Percentiles rank a stretch among this genome's conserved stretches.
Conservation (phyloP, 2,113 vertebrate genomes). For the sheep (Ovis aries) region DNA sequence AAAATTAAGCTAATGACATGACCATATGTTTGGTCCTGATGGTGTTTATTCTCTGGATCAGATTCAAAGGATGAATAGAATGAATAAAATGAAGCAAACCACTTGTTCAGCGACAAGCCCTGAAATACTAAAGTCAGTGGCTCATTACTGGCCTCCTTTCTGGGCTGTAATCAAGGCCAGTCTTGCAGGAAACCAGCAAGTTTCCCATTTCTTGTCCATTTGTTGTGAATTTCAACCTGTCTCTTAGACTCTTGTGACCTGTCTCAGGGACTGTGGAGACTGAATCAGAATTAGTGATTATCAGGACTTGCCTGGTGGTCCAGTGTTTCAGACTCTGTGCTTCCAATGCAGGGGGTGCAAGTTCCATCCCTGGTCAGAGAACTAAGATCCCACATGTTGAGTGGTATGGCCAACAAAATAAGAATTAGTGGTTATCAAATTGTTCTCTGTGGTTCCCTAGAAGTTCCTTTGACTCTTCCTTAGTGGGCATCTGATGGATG, state of each 20-base stretch:
- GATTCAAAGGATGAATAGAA: neutral
- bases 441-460: neutral
- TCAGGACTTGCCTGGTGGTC: neutral
- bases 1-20: slow-evolving; percentile 50
- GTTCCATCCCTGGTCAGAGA: neutral
- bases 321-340: neutral
- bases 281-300: neutral
- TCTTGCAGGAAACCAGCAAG: neutral
- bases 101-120: neutral
- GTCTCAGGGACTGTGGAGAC: neutral
- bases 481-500: neutral
- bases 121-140: neutral
- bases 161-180: neutral
- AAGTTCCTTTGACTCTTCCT: neutral
- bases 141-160: neutral
- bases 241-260: neutral
- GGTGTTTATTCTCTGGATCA: slow-evolving; percentile 40
- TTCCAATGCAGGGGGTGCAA: accelerated
- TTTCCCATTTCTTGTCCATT: neutral
- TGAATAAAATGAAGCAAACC: neutral
- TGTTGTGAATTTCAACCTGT: neutral
- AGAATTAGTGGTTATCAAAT: neutral
- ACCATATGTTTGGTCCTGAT: slow-evolving; percentile 49
- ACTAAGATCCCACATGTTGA: neutral
- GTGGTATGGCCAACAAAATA: neutral